Conservation (phyloP, 30 jellyfish, hydroid and myxozoan genomes). For the Turritopsis dohrnii region DNA sequence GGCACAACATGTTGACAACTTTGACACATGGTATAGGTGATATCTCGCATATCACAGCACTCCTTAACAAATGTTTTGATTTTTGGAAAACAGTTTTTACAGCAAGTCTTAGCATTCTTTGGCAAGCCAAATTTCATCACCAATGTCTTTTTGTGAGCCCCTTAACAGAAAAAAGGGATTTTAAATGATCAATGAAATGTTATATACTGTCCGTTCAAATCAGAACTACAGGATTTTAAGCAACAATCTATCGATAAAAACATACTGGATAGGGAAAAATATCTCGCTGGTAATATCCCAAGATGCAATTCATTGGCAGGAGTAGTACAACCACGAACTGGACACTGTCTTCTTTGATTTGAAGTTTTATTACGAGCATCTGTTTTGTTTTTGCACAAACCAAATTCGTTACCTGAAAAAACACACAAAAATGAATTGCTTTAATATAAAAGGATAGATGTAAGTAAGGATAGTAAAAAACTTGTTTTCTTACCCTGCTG, state of each 20-base stretch:
- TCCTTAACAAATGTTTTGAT: slow-evolving; percentile 56
- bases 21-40: background rate
- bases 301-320: background rate
- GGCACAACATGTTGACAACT: background rate
- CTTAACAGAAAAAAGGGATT: background rate
- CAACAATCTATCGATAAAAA: background rate
- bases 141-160: slow-evolving; percentile 34
- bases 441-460: no score
- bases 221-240: no score
- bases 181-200: no score
- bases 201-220: no score
- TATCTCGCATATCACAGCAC: slow-evolving; percentile 12
- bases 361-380: background rate
- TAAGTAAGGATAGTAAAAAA: no score
- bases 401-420: background rate
- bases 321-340: slow-evolving; percentile 13
- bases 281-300: background rate
- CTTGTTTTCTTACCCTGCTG: background rate
- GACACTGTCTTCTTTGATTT: background rate
- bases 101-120: slow-evolving; percentile 43
- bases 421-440: no score
- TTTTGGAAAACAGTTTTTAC: slow-evolving; percentile 54
- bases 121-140: slow-evolving; percentile 44
- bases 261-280: background rate
- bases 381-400: background rate